phyloP scores from a whole-genome alignment of 2,888 invertebrate species.

The Netelia fuscicornis region DNA sequence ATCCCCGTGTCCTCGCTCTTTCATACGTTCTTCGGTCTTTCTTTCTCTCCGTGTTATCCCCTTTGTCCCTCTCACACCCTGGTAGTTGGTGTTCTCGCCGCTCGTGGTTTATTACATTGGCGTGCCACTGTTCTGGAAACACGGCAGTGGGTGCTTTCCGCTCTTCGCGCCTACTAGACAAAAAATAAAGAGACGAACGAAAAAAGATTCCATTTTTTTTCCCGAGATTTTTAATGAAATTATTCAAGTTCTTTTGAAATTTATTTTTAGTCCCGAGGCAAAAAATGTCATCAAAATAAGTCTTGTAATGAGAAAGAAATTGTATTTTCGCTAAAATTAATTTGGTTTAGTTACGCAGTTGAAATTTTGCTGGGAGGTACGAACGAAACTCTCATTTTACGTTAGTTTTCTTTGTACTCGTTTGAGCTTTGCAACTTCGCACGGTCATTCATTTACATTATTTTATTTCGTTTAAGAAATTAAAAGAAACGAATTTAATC shows the following conservation, averaged over 20 bases:
- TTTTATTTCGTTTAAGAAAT: too few relatives aligned
- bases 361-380: not conserved
- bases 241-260: slow-evolving; percentile 18
- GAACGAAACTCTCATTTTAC: too few relatives aligned
- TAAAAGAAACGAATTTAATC: too few relatives aligned
- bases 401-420: too few relatives aligned
- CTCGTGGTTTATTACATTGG: not conserved
- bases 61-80: not conserved
- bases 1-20: not conserved
- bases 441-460: too few relatives aligned
- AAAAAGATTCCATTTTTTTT: not conserved
- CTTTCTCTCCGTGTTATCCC: not conserved
- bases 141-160: not conserved
- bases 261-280: not conserved
- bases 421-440: too few relatives aligned
- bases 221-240: not conserved
- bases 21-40: not conserved
- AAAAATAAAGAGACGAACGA: not conserved
- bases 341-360: not conserved
- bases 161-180: slow-evolving; percentile 7
- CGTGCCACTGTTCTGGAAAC: not conserved
- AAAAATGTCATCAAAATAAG: not conserved
- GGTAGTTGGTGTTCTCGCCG: not conserved
- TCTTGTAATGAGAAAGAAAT: not conserved
- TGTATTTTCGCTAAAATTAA: not conserved